A percentile compares a stretch with the other conserved stretches of the same genome.
Conservation (phyloP, 2,797 vertebrate species). For the Anguilla anguilla region DNA sequence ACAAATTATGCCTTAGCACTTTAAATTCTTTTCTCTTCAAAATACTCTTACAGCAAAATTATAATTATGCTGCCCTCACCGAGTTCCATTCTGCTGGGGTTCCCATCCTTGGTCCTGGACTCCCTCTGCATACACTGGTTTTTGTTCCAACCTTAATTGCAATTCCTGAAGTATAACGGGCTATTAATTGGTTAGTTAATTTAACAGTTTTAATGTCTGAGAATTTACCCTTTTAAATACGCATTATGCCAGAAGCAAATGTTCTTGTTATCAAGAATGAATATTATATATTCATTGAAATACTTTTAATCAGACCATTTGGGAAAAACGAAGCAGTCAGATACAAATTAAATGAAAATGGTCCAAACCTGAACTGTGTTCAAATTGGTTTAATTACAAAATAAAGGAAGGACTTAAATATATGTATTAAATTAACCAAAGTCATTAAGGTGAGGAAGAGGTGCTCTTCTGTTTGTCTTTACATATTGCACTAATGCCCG, state of each 20-base stretch:
- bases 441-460: background rate
- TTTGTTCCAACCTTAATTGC: background rate
- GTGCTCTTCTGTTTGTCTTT: too few relatives aligned
- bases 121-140: background rate
- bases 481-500: too few relatives aligned
- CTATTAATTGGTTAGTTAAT: background rate
- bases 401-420: background rate
- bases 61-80: background rate
- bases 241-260: background rate
- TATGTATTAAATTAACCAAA: background rate
- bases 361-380: background rate
- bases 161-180: background rate
- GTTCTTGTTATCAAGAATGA: background rate
- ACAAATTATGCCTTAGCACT: background rate
- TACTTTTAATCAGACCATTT: too few relatives aligned
- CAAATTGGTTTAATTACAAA: background rate
- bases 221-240: background rate
- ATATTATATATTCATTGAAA: too few relatives aligned
- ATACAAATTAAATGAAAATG: background rate
- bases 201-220: background rate
- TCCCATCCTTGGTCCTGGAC: background rate
- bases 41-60: background rate
- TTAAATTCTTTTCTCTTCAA: background rate
- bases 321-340: background rate
- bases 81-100: background rate